These are phyloP conservation scores for Phenganax subtilis DNA, from an alignment of 92 coral and sea anemone species.

Conservation along the genomic window DNA sequence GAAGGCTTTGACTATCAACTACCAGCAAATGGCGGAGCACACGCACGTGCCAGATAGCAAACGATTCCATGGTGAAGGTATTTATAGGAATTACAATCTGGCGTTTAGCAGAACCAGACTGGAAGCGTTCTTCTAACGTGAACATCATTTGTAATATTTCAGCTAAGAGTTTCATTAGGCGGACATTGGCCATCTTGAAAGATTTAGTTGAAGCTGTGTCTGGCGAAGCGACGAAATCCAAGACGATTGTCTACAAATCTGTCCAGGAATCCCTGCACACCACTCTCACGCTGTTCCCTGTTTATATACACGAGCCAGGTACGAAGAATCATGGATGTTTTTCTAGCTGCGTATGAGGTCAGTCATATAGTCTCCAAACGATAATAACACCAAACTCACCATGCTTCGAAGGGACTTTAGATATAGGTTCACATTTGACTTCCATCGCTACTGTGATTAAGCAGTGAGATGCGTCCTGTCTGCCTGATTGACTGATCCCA, in stretches of 20 bases:
- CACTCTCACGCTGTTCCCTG: conserved; percentile 72
- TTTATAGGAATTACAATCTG: neutral
- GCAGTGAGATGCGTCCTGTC: too few relatives aligned
- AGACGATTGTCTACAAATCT: conserved; percentile 81
- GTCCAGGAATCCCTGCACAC: conserved; percentile 79
- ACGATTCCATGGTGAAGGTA: conserved; percentile 72
- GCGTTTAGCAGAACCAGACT: neutral
- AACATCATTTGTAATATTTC: neutral
- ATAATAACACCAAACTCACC: neutral
- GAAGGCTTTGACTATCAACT: conserved; percentile 67
- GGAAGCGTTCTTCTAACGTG: neutral
- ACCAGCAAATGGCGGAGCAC: conserved; percentile 58
- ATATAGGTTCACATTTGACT: too few relatives aligned
- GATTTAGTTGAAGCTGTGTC: conserved; percentile 77
- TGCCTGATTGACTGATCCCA: too few relatives aligned
- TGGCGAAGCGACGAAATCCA: conserved; percentile 94
- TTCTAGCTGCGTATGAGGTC: neutral
- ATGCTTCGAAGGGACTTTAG: too few relatives aligned
- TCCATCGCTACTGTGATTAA: too few relatives aligned
- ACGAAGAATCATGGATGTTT: neutral
- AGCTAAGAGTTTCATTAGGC: conserved; percentile 71
- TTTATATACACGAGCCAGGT: conserved; percentile 93
- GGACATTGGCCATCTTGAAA: conserved; percentile 64
- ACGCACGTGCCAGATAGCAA: conserved; percentile 54
- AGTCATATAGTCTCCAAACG: neutral